Evolutionary conservation across 2,888 invertebrate species (phyloP), one percentile per base, ranked within the genome.

Genomic region (Rhodophaea formosa): DNA sequence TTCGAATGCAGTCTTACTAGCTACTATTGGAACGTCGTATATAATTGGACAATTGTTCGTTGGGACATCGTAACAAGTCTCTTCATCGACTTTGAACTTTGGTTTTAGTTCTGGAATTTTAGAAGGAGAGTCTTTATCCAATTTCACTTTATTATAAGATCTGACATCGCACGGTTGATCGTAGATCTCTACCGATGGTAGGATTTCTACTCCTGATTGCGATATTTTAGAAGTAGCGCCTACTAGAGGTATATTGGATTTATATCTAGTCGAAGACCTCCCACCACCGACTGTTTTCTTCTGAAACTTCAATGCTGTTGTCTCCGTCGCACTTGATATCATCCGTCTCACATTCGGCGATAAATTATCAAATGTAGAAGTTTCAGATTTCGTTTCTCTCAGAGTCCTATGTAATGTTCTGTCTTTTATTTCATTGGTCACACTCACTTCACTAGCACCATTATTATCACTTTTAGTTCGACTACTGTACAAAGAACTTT

Each of bases 291-390:
- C 47, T 1, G 79, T 75, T 80, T 84, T 90, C 79, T 87, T 89
- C 69, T 88, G 91, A 60, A 86, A 80, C 66, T 88, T 90, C 63
- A 84, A 77, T 61, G 84, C 82, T 45, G 85, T 87, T 0, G 84
- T 80, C 63, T 88, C 88, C 1, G 83, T 75, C 8, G 93, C 92
- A 76, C 93, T 88, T 3, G 93, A 92, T 62, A 94, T 86, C 84
- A 94, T 93, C 63, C 93, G 85, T 75, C 93, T 93, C 5, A 94
- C 93, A 70, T 93, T 93, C 5, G 93, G 93, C 15, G 93, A 93
- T 12, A 93, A 82, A 71, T 92, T 92, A 57, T 92, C 91, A 71
- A 93, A 93, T 49, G 88, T 74, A 0, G 80, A 70, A 57, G 78
- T 69, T 58, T 88, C 74, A 69, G 74, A 75, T 68, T 84, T 85